Percentiles rank a stretch among this genome's conserved stretches.
Evolutionary conservation across 2,113 vertebrate genomes (phyloP).

Genomic region (Procavia capensis): DNA sequence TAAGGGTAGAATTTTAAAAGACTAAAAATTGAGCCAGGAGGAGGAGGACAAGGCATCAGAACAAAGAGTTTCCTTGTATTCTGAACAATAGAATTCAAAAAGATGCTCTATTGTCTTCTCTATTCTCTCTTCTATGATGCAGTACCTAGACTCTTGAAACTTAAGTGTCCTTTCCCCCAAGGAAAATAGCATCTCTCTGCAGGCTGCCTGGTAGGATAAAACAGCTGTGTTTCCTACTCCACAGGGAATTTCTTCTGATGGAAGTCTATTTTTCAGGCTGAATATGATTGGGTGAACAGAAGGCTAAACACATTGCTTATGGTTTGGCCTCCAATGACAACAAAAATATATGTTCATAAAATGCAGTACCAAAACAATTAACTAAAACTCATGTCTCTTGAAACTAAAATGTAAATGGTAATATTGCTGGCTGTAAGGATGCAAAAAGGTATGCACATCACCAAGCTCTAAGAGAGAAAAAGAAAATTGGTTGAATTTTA

Average conservation of each 20-base stretch:
- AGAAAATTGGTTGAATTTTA: constrained; percentile 39
- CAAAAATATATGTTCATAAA: constrained; percentile 49
- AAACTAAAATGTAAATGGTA: constrained; percentile 65
- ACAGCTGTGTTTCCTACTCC: constrained; percentile 73
- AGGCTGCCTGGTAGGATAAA: constrained; percentile 70
- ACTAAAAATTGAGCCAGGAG: constrained; percentile 80
- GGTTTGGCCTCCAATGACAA: constrained; percentile 64
- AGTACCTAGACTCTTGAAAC: constrained; percentile 73
- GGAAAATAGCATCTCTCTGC: constrained; percentile 76
- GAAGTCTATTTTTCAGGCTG: constrained; percentile 67
- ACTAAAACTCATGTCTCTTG: constrained; percentile 24
- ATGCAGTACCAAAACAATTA: constrained; percentile 65
- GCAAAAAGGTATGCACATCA: constrained; percentile 54
- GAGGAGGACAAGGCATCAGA: constrained; percentile 76
- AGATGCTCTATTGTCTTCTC: constrained; percentile 76
- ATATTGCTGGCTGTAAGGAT: constrained; percentile 55
- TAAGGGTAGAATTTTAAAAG: constrained; percentile 87
- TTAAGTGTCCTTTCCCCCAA: constrained; percentile 72
- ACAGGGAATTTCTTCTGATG: constrained; percentile 66
- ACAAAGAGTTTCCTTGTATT: constrained; percentile 79
- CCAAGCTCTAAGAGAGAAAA: constrained; percentile 58
- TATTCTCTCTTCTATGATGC: constrained; percentile 70
- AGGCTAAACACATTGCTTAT: constrained; percentile 74
- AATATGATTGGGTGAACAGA: constrained; percentile 70
- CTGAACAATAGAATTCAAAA: constrained; percentile 73